Conservation (phyloP, 2,888 invertebrate species). For the Ophion costatus region DNA sequence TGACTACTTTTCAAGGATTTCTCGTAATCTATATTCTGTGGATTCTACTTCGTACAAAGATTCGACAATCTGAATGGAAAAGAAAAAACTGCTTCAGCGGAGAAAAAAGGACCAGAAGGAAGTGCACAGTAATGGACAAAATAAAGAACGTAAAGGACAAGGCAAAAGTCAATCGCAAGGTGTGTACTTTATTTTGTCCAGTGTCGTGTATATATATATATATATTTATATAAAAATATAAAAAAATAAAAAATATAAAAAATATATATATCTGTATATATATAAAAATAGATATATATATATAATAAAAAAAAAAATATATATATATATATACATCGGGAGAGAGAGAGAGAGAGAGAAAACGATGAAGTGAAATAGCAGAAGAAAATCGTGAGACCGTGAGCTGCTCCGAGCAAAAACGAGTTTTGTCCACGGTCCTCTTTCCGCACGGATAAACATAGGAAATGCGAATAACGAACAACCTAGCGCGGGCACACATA, state of each 20-base stretch:
- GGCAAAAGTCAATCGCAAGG: no score
- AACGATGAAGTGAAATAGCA: conserved; percentile 39
- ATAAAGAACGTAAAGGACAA: no score
- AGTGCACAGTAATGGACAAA: no score
- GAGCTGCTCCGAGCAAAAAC: conserved; percentile 64
- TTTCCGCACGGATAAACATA: conserved; percentile 11
- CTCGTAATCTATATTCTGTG: no score
- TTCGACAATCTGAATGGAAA: conserved; percentile 21
- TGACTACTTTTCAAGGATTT: background rate
- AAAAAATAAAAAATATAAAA: no score
- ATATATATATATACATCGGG: background rate
- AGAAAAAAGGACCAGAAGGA: no score
- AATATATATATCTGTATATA: no score
- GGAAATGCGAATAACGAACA: conserved; percentile 22
- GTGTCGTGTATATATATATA: no score
- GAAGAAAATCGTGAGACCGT: conserved; percentile 47
- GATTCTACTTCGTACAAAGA: background rate
- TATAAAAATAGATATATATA: no score
- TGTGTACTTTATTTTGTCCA: no score
- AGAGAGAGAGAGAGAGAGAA: conserved; percentile 31
- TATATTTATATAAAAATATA: background rate
- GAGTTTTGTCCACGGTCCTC: conserved; percentile 57
- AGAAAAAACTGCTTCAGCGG: background rate
- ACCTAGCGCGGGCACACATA: background rate
- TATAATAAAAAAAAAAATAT: no score